phyloP scores from a whole-genome alignment of 2,888 invertebrate species.

The Epinotia demarniana region DNA sequence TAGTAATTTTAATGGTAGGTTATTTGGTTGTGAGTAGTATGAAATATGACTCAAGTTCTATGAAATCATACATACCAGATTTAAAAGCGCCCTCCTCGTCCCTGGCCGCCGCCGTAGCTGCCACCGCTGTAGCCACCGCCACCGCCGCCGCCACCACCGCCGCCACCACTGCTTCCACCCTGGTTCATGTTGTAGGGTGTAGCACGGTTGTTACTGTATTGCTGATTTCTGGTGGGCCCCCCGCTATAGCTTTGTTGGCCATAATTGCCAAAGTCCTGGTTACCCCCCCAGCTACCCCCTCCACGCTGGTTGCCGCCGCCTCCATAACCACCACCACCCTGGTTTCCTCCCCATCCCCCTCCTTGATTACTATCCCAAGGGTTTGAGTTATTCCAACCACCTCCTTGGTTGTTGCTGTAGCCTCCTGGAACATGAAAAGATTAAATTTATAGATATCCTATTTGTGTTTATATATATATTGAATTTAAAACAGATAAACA shows the following conservation, averaged over 20 bases:
- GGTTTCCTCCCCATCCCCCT: constrained; percentile 62
- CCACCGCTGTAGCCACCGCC: constrained; percentile 71
- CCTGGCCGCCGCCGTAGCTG: constrained; percentile 75
- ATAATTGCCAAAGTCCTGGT: constrained; percentile 90
- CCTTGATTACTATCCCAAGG: constrained; percentile 76
- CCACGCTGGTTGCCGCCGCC: constrained; percentile 79
- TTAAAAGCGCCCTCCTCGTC: constrained; percentile 67
- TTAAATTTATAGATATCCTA: not conserved
- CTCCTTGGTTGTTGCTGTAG: constrained; percentile 84
- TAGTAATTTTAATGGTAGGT: constrained; percentile 13
- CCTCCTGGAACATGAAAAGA: constrained; percentile 66
- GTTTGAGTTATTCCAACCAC: constrained; percentile 82
- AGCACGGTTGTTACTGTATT: constrained; percentile 88
- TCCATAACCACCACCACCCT: constrained; percentile 53
- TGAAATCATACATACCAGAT: constrained; percentile 45
- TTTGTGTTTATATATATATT: not conserved
- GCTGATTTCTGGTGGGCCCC: constrained; percentile 92
- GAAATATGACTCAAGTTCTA: constrained; percentile 5
- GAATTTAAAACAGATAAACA: constrained; percentile 3
- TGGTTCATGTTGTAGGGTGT: constrained; percentile 89
- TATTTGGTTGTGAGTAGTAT: constrained; percentile 32
- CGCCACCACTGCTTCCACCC: constrained; percentile 82
- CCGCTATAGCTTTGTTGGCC: constrained; percentile 94
- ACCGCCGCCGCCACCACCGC: constrained; percentile 70
- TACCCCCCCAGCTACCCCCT: constrained; percentile 83